phyloP scores from a whole-genome alignment of 2,113 vertebrate genomes.

The human region DNA sequence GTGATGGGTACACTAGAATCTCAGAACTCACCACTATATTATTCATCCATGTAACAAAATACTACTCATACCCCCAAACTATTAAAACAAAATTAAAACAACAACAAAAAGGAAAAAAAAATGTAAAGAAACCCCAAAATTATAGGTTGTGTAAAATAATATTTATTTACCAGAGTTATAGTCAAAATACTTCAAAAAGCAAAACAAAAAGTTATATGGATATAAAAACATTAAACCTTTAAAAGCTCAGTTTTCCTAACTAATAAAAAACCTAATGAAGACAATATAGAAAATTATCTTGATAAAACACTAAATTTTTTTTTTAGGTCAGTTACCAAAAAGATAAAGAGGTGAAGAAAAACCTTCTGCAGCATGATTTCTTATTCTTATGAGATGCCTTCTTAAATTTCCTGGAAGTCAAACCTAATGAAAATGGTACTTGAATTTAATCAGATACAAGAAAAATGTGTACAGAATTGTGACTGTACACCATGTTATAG shows the following conservation, averaged over 20 bases:
- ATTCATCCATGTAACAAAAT: no score
- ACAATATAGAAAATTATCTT: not conserved
- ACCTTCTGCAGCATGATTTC: not conserved
- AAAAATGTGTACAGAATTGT: not conserved
- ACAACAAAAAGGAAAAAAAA: no score
- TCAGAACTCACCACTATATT: no score
- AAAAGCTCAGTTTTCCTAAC: not conserved
- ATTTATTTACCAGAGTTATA: not conserved
- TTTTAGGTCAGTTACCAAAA: not conserved
- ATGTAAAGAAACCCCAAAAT: not conserved
- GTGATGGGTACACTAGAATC: no score
- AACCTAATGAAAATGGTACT: not conserved
- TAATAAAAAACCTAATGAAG: not conserved
- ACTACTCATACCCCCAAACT: no score
- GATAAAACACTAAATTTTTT: not conserved
- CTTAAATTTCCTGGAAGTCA: not conserved
- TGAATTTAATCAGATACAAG: not conserved
- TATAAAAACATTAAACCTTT: not conserved
- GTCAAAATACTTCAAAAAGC: not conserved
- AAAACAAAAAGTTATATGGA: not conserved
- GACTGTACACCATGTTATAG: not conserved
- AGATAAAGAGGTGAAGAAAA: not conserved
- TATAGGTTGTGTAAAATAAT: not conserved
- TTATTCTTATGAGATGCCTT: not conserved
- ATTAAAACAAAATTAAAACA: no score